Evolutionary conservation across 1,140 invertebrate genomes (phyloP).

Genomic region (Trachelipus rathkii): DNA sequence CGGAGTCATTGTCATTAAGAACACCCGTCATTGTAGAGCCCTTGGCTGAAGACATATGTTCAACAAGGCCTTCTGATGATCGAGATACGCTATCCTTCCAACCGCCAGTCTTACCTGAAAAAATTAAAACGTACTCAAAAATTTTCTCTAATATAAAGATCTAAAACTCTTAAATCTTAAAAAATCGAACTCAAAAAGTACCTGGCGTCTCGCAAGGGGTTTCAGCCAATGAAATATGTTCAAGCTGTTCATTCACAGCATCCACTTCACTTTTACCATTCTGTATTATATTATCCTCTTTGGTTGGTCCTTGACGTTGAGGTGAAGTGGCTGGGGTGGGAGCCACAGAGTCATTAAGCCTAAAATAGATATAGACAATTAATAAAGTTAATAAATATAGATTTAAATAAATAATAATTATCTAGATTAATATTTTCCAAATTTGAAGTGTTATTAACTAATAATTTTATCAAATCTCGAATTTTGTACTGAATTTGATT

Average conservation of each 20-base stretch:
- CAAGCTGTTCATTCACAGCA: conserved; percentile 19
- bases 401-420: too few species aligned
- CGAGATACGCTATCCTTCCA: conserved; percentile 42
- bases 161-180: too few species aligned
- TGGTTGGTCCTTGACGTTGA: conserved; percentile 14
- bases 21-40: conserved; percentile 41
- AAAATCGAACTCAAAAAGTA: not conserved
- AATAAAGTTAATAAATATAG: not conserved
- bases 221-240: conserved; percentile 4
- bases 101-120: conserved; percentile 38
- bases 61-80: conserved; percentile 30
- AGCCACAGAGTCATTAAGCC: conserved; percentile 37
- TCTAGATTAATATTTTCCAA: too few species aligned
- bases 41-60: conserved; percentile 32
- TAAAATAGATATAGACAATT: not conserved
- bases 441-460: too few species aligned
- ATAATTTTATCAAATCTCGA: too few species aligned
- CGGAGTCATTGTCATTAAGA: conserved; percentile 42
- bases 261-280: conserved; percentile 21
- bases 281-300: not conserved
- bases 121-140: not conserved
- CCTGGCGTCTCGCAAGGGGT: conserved; percentile 19
- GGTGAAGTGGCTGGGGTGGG: conserved; percentile 44
- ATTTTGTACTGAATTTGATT: too few species aligned
- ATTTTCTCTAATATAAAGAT: not conserved